Percentiles rank a stretch among this genome's conserved stretches.
Evolutionary conservation across 2,113 vertebrate species (phyloP).

Genomic region (Tyrannus savana): DNA sequence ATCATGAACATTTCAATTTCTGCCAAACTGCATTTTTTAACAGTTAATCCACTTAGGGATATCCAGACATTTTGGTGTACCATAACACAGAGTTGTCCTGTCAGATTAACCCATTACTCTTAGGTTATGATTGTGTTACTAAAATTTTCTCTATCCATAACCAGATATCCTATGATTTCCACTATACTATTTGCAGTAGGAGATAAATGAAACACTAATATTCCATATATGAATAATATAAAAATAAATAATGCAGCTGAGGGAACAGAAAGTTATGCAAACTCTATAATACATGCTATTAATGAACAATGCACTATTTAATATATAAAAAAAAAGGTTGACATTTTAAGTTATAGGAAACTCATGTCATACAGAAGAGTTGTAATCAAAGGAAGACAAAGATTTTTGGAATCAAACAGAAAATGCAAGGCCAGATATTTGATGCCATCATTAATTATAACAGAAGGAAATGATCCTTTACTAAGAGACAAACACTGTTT

Average conservation of each 20-base stretch:
- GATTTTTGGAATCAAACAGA: neutral
- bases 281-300: neutral
- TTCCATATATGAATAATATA: neutral
- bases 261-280: neutral
- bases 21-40: neutral
- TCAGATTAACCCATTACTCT: conserved; percentile 6
- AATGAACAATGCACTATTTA: neutral
- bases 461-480: neutral
- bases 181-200: neutral
- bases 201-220: neutral
- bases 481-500: neutral
- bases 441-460: neutral
- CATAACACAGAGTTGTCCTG: neutral
- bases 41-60: neutral
- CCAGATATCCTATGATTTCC: neutral
- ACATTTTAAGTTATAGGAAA: neutral
- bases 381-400: neutral
- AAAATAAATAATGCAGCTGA: neutral
- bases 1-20: neutral
- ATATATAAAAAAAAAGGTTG: neutral
- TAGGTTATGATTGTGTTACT: neutral
- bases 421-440: neutral
- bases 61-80: neutral
- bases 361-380: neutral
- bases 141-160: neutral